Conservation (phyloP, 64 coral and sea anemone species). For the Porites australiensis region DNA sequence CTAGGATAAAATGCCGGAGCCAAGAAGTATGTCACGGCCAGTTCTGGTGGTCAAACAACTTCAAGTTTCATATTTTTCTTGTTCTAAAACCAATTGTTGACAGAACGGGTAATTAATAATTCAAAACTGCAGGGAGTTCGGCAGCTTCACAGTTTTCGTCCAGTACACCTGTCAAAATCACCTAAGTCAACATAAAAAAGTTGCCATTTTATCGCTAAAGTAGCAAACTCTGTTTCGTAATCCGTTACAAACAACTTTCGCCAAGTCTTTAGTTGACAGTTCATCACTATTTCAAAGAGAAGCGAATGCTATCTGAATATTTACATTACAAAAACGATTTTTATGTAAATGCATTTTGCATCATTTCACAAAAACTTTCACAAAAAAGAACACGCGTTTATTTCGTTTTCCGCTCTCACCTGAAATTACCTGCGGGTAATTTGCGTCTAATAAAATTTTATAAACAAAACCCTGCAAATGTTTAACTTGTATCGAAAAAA, state of each 20-base stretch:
- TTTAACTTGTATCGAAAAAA: not conserved
- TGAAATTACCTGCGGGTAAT: not conserved
- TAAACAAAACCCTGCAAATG: not conserved
- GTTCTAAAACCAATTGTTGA: slow-evolving; percentile 49
- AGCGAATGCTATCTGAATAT: not conserved
- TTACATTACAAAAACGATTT: slow-evolving; percentile 31
- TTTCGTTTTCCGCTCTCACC: not conserved
- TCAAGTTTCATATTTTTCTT: slow-evolving; percentile 31
- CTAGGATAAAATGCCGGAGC: not conserved
- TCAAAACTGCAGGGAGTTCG: slow-evolving; percentile 9
- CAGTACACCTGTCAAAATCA: slow-evolving; percentile 32
- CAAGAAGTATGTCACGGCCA: not conserved
- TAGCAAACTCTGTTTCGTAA: not conserved
- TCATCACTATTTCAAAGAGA: not conserved
- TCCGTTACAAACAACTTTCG: not conserved
- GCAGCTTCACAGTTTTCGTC: not conserved
- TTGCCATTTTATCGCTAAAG: slow-evolving; percentile 39
- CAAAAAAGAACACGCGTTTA: not conserved
- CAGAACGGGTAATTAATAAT: slow-evolving; percentile 52
- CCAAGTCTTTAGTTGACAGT: not conserved
- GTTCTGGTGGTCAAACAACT: not conserved
- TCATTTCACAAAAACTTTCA: not conserved
- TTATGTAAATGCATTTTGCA: slow-evolving; percentile 17
- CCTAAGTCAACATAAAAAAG: not conserved
- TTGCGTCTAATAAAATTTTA: not conserved